phyloP scores from a whole-genome alignment of 1,140 invertebrate species.

The Pseudomyrmex sp. region DNA sequence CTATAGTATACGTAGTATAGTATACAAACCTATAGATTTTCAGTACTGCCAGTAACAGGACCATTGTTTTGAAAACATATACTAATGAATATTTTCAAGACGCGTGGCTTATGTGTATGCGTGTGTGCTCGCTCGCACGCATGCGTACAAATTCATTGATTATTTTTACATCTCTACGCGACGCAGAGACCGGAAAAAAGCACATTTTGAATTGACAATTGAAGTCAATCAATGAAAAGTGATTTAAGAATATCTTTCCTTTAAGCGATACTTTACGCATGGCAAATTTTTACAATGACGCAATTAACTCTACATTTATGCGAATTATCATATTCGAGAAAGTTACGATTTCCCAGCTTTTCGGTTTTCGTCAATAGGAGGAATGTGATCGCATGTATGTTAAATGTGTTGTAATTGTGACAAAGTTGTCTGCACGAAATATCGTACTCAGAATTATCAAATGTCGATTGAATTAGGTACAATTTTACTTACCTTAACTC shows the following conservation, averaged over 20 bases:
- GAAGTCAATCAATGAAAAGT: conserved; percentile 36
- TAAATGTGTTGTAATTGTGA: conserved; percentile 21
- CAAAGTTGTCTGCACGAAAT: not conserved
- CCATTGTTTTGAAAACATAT: too few relatives aligned
- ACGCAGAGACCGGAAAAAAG: conserved; percentile 42
- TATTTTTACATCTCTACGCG: conserved; percentile 39
- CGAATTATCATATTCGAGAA: not conserved
- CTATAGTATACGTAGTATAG: too few relatives aligned
- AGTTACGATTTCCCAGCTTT: conserved; percentile 46
- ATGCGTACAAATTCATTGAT: conserved; percentile 11
- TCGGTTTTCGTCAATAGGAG: not conserved
- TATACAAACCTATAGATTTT: too few relatives aligned
- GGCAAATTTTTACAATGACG: not conserved
- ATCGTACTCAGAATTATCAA: not conserved
- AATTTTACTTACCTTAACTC: too few relatives aligned
- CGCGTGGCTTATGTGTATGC: too few relatives aligned
- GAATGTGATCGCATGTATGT: conserved; percentile 47
- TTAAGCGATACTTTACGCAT: conserved; percentile 36
- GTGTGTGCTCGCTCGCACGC: not conserved
- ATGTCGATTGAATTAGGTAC: too few relatives aligned
- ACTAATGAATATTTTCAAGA: too few relatives aligned
- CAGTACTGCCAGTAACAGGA: too few relatives aligned
- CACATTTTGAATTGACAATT: conserved; percentile 24
- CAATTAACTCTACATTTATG: not conserved
- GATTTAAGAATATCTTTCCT: conserved; percentile 41